Base-by-base conservation (phyloP, 2,888 invertebrate genomes). In the Orchesella flavescens region DNA sequence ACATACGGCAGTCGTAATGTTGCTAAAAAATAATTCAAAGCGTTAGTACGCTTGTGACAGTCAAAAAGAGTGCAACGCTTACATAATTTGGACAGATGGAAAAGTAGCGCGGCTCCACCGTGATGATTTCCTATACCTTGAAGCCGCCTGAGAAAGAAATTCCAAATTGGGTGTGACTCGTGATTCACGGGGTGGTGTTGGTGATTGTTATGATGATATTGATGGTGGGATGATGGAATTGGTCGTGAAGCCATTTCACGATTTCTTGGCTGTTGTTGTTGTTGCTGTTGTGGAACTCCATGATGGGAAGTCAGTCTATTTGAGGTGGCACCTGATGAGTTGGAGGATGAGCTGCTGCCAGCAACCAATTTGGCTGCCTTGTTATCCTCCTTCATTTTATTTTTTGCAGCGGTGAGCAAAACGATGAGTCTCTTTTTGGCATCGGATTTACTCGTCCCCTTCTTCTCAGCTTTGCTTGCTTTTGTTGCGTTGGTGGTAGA, bases 121-220 rank as follows among this genome's bases (percentile, higher is more conserved):
- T n/a, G n/a, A n/a, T n/a, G n/a, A n/a, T n/a, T n/a, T n/a, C n/a
- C n/a, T n/a, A n/a, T n/a, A n/a, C n/a, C n/a, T n/a, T n/a, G n/a
- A n/a, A n/a, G 73, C 12, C 73, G 44, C 24, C 73, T 80, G 44
- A 66, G 72, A 66, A 80, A 80, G 23, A 73, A 80, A 24, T 73
- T 57, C 80, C 80, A 80, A 23, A 80, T 79, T 17, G 80, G 80
- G 46, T 80, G 80, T 43, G 80, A 80, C 73, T 80, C 73, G 43
- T 66, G 57, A 21, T 80, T 80, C 34, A 34, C 34, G n/a, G 34
- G 34, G 34, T 34, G 15, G 2, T 17, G 17, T 59, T 46, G 21
- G 1, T 23, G 43, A 24, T 10, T 63, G 24, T 15, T 71, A 4
- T 34, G 34, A 34, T 34, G 49, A 23, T 13, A 24, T 23, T 17